Conservation (phyloP, 2,797 vertebrate species). For the Hybognathus amarus region DNA sequence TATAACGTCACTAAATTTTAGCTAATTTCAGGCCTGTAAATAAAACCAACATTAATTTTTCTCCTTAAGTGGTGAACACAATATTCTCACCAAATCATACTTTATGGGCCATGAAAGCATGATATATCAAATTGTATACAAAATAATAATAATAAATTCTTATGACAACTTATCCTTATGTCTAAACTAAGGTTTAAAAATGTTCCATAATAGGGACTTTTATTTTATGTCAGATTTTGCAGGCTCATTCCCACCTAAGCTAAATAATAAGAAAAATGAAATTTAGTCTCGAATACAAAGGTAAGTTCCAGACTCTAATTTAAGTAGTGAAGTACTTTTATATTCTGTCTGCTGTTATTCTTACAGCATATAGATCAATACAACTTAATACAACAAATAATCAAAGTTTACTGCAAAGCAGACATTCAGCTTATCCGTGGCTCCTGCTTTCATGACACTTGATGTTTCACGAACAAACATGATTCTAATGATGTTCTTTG, state of each 20-base stretch:
- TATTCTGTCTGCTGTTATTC: background rate
- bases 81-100: background rate
- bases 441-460: background rate
- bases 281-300: background rate
- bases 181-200: background rate
- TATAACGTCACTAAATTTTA: too few species aligned
- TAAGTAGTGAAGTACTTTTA: background rate
- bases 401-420: background rate
- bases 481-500: constrained; percentile 5
- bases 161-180: background rate
- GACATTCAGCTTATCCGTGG: background rate
- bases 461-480: constrained; percentile 1
- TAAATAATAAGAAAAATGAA: background rate
- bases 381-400: background rate
- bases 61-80: background rate
- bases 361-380: constrained; percentile 3
- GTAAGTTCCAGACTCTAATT: background rate
- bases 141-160: background rate
- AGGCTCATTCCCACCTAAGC: background rate
- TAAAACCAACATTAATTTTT: fast-evolving
- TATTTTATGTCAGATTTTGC: background rate
- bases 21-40: background rate
- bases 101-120: background rate
- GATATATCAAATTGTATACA: background rate
- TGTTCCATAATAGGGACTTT: background rate